Evolutionary conservation across 2,113 vertebrate genomes (phyloP), one percentile per base, ranked within the genome.

Genomic region (Tonatia bakeri): DNA sequence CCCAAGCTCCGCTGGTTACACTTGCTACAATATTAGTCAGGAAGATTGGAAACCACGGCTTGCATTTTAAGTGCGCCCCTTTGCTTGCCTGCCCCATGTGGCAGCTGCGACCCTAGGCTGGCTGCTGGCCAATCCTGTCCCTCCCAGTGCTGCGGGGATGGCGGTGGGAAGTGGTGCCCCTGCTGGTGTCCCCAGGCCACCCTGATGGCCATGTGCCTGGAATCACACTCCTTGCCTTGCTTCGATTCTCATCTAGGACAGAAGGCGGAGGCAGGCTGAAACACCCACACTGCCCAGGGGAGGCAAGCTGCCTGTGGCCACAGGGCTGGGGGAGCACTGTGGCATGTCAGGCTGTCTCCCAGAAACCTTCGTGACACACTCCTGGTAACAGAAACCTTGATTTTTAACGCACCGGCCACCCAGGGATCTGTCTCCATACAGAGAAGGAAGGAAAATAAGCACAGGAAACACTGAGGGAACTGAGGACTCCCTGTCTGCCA

Each of bases 281-380:
- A 43, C 33, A 45, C 40, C 36, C 14, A 3, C 20, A 2, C 38
- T 5, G 3, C 2, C 3, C 2, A 0, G 24, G 40, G 69, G 24
- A 64, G 36, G 2, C 64, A 14, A 31, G 38, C 24, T 31, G 16
- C 11, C 3, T 14, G 3, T 0, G 19, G 14, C 85, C 45, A 0
- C 2, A 0, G 38, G n/a, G 4, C 6, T 9, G 6, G 5, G 7
- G 15, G 2, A 4, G 1, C 0, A 0, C 5, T 10, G 6, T 17
- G 43, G 54, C 33, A 0, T 5, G 22, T n/a, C 70, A 47, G 3
- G 11, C 12, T 56, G 36, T 67, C 75, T 31, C 13, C 31, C 17
- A 43, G 12, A 33, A 80, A 36, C 61, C 65, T 87, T 72, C 79
- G 52, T 14, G 76, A 76, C 26, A 65, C 14, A 67, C 26, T 64